Evolutionary conservation across 2,797 vertebrate species (phyloP), one percentile per base, ranked within the genome.

Genomic region (Galaxias olidus): DNA sequence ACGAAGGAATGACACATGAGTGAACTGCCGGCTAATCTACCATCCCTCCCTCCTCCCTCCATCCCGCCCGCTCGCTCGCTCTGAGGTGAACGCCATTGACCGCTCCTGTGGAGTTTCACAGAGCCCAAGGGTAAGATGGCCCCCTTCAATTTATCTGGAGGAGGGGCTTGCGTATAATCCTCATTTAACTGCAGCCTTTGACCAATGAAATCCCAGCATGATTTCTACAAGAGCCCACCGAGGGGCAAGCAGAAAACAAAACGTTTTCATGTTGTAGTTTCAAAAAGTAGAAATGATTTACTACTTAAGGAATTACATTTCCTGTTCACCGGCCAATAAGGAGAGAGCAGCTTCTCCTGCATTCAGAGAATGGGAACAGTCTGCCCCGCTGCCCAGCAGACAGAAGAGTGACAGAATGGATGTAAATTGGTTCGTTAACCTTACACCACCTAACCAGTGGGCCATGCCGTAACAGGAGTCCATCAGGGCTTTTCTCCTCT

Each of bases 401-500:
- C 88, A 86, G n/a, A n/a, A n/a, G n/a, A n/a, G 90, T 63, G 63
- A 80, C 76, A 81, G 81, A 85, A 86, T 73, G 77, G 88, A 88
- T 89, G 89, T 83, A 90, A 90, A 93, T 87, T 88, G 88, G 82
- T 88, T 92, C 90, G 91, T 92, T 92, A 92, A 91, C 90, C 88
- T 89, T 89, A 89, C 83, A 87, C 87, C 78, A 75, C 74, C 82
- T 85, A 89, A 90, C 86, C 87, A 86, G 74, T 73, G 76, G 85
- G 83, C 85, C 84, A 70, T 80, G 84, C 76, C 82, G 71, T 83
- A 80, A 80, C 79, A 85, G 88, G 65, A 52, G 69, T 87, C 83
- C 83, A 88, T 81, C 65, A 78, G 59, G 77, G 74, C 76, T 86
- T 86, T 84, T 81, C 30, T 30, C 30, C 30, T 30, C n/a, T n/a